Conservation (phyloP, 1,140 invertebrate genomes). For the Aphis gossypii region DNA sequence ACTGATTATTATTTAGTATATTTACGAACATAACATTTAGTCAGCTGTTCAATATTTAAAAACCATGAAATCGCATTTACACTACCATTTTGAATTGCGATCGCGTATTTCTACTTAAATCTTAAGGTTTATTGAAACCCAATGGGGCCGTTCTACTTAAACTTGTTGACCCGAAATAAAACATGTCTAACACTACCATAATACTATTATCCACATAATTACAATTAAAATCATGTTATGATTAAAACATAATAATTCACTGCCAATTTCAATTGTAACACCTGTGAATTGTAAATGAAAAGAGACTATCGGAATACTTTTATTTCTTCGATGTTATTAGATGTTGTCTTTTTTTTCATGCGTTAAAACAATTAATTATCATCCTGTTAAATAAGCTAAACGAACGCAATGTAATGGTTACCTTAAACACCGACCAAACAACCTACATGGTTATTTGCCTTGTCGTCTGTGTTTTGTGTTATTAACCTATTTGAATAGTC, state of each 20-base stretch:
- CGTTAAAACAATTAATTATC: not conserved
- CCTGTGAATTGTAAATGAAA: slow-evolving; percentile 5
- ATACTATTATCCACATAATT: not conserved
- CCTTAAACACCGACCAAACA: not conserved
- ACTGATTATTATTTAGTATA: slow-evolving; percentile 23
- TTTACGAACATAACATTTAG: not conserved
- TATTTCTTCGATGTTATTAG: not conserved
- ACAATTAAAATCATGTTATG: not conserved
- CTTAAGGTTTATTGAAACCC: slow-evolving; percentile 1
- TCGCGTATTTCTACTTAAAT: slow-evolving; percentile 22
- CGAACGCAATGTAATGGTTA: not conserved
- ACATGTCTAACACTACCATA: not conserved
- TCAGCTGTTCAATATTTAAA: not conserved
- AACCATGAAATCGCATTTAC: not conserved
- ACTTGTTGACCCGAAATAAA: not conserved
- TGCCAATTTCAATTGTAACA: slow-evolving; percentile 25
- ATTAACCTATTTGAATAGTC: not conserved
- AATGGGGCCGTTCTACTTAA: slow-evolving; percentile 29
- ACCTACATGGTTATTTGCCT: not conserved
- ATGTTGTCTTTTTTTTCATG: not conserved
- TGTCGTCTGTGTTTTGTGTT: not conserved
- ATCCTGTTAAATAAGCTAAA: not conserved
- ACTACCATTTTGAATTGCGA: not conserved
- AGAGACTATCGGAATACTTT: not conserved
- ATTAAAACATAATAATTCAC: slow-evolving; percentile 15